Evolutionary conservation across 2,797 vertebrate genomes (phyloP).

Genomic region (Dicrostonyx torquatus): DNA sequence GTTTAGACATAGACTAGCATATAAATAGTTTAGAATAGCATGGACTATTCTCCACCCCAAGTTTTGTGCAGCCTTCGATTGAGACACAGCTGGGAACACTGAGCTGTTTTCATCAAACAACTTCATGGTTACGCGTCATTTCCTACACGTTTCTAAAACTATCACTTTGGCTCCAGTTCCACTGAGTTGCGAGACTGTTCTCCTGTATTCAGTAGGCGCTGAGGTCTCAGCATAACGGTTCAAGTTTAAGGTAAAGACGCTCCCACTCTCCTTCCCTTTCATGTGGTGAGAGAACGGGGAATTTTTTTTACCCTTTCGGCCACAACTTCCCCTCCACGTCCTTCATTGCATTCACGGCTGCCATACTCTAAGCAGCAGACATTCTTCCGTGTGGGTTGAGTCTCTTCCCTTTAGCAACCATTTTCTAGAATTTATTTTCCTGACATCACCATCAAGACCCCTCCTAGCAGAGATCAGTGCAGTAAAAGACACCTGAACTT

Average conservation of each 20-base stretch:
- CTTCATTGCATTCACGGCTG: neutral
- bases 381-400: neutral
- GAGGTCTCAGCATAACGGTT: neutral
- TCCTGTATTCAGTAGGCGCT: neutral
- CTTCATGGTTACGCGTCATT: neutral
- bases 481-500: neutral
- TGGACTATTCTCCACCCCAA: neutral
- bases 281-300: neutral
- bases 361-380: neutral
- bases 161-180: neutral
- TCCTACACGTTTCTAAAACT: neutral
- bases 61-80: neutral
- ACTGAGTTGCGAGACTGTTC: neutral
- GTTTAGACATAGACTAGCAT: neutral
- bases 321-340: neutral
- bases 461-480: neutral
- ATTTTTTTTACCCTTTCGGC: neutral
- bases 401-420: neutral
- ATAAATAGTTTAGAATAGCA: neutral
- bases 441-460: neutral
- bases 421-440: neutral
- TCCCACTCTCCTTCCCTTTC: neutral
- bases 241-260: neutral
- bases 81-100: neutral
- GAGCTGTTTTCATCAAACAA: neutral